Conservation (phyloP, 1,140 invertebrate species). For the Scaptomyza hsui region DNA sequence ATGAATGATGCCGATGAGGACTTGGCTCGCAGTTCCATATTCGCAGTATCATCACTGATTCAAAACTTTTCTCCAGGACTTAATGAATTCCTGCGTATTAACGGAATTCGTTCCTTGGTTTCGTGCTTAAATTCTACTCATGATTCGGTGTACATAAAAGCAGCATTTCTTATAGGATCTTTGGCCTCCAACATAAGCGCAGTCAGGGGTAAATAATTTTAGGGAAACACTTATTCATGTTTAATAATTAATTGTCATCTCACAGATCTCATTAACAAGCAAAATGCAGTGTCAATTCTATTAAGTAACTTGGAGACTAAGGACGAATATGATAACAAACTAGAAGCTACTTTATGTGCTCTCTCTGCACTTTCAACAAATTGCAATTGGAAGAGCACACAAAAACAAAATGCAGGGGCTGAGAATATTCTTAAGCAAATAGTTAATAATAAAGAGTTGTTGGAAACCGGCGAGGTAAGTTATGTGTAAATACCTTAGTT, state of each 20-base stretch:
- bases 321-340: constrained; percentile 54
- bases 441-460: constrained; percentile 41
- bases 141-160: constrained; percentile 54
- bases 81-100: constrained; percentile 43
- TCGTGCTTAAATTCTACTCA: constrained; percentile 42
- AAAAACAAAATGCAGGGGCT: constrained; percentile 28
- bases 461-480: constrained; percentile 53
- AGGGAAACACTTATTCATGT: background rate
- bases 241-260: background rate
- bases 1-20: constrained; percentile 46
- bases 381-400: constrained; percentile 40
- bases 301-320: constrained; percentile 38
- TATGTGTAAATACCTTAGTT: background rate
- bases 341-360: constrained; percentile 56
- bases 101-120: constrained; percentile 42
- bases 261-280: constrained; percentile 53
- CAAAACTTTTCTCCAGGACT: constrained; percentile 59
- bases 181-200: constrained; percentile 39
- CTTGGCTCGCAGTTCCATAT: constrained; percentile 53
- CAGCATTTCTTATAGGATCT: constrained; percentile 62
- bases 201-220: constrained; percentile 32
- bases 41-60: constrained; percentile 61
- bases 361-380: constrained; percentile 47
- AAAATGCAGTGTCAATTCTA: constrained; percentile 35
- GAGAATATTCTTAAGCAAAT: constrained; percentile 45